These are phyloP conservation scores for Dicaeum eximium DNA, from an alignment of 2,113 vertebrate genomes.

Conservation along the genomic window DNA sequence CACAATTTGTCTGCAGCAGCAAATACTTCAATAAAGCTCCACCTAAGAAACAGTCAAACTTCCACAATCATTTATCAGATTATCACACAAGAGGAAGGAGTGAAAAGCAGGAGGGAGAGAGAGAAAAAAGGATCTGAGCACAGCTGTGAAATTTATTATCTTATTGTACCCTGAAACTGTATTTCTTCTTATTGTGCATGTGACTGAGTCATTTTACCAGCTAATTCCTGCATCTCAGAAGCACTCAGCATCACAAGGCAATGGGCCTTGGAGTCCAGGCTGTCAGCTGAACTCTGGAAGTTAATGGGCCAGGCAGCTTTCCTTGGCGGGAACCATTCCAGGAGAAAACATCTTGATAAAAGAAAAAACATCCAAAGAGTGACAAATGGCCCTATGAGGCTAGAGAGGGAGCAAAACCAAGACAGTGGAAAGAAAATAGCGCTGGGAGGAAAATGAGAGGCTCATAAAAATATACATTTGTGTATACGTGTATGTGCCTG, in stretches of 20 bases:
- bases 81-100: not conserved
- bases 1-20: not conserved
- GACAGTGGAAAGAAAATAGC: constrained; percentile 17
- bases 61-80: not conserved
- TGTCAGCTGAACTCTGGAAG: constrained; percentile 33
- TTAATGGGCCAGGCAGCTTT: constrained; percentile 45
- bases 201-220: constrained; percentile 22
- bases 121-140: not conserved
- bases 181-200: constrained; percentile 25
- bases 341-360: constrained; percentile 37
- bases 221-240: not conserved
- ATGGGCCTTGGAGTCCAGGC: not conserved
- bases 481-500: not conserved
- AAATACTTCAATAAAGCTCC: not conserved
- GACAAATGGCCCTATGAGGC: constrained; percentile 15
- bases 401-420: not conserved
- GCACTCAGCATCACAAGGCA: constrained; percentile 12
- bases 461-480: not conserved
- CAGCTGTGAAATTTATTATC: constrained; percentile 39
- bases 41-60: not conserved
- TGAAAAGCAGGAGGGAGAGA: not conserved
- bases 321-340: not conserved
- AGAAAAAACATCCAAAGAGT: constrained; percentile 24
- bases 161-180: not conserved
- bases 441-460: not conserved